Evolutionary conservation across 1,140 invertebrate genomes (phyloP), one percentile per base, ranked within the genome.

Genomic region (Atopsyche davidsoni): DNA sequence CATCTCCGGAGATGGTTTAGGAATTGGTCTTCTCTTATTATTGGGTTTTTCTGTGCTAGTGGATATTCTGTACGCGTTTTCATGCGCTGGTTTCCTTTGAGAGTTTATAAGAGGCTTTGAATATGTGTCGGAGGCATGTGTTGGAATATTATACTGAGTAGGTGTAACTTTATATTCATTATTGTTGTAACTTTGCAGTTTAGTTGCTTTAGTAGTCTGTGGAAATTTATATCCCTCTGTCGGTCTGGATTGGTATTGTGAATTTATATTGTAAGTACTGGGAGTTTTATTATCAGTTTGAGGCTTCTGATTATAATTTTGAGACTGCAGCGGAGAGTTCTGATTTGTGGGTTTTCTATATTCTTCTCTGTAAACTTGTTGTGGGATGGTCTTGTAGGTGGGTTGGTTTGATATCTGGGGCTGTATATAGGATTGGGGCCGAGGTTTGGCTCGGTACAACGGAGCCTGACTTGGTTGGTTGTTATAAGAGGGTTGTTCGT

Each of bases 1-100:
- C 72, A 73, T 74, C 65, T 74, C 72, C 25, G 70, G 72, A 4
- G 70, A 74, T 28, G 72, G 72, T 51, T 74, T 74, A 22, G 72
- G 72, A 47, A 73, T 72, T 2, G 69, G 70, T 57, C 67, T 65
- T 34, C 69, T 65, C 52, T 68, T 65, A 50, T 66, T 67, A 16
- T 58, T 24, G 35, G 55, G 36, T 46, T 61, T 67, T 9, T 59
- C 59, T 18, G 64, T 66, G 34, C 61, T 55, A 21, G 24, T 41
- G 35, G 38, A 17, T 32, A 31, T 44, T 44, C 40, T 52, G 25
- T 51, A 34, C 25, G 17, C 46, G 14, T 42, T 45, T 31, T 38
- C 18, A 34, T 51, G 34, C 46, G 13, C 10, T 42, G 2, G 51
- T 25, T 42, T 40, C 32, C 10, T 21, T 22, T 24, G 24, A 1